These are phyloP conservation scores for Euglossa dilemma DNA, from an alignment of 1,140 invertebrate genomes.

Conservation along the genomic window DNA sequence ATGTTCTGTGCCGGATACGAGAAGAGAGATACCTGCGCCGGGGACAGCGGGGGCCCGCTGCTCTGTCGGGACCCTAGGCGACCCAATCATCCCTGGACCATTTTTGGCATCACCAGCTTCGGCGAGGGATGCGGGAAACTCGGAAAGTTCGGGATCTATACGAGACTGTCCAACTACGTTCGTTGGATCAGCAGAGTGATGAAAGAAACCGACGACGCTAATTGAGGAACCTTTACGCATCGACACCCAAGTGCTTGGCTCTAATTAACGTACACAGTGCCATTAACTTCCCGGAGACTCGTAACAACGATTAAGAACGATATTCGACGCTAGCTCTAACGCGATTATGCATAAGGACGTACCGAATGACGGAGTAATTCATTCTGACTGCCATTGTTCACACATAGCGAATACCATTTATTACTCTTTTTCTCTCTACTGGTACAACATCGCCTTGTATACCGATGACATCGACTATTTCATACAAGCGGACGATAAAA, in stretches of 20 bases:
- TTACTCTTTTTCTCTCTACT: not conserved
- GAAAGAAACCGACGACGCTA: slow-evolving; percentile 71
- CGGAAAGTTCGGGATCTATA: slow-evolving; percentile 96
- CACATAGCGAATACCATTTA: not conserved
- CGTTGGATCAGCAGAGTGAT: slow-evolving; percentile 91
- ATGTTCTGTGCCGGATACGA: slow-evolving; percentile 95
- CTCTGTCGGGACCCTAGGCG: slow-evolving; percentile 85
- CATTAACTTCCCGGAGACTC: not conserved
- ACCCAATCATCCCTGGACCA: slow-evolving; percentile 86
- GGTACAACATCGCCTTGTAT: slow-evolving; percentile 8
- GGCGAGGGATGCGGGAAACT: slow-evolving; percentile 96
- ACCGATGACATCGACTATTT: not conserved
- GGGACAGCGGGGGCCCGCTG: slow-evolving; percentile 94
- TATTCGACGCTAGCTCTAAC: not conserved
- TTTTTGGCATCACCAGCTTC: slow-evolving; percentile 96
- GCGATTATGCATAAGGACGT: not conserved
- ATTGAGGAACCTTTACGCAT: slow-evolving; percentile 12
- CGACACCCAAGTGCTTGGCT: not conserved
- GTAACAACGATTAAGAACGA: not conserved
- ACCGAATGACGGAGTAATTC: not conserved
- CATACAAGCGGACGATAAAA: not conserved
- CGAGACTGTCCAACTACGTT: slow-evolving; percentile 92
- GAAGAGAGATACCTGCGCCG: slow-evolving; percentile 92
- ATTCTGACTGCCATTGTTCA: not conserved
- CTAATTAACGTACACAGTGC: slow-evolving; percentile 6